Conservation (phyloP, 1,140 invertebrate genomes). For the Philopotamus ludificatus region DNA sequence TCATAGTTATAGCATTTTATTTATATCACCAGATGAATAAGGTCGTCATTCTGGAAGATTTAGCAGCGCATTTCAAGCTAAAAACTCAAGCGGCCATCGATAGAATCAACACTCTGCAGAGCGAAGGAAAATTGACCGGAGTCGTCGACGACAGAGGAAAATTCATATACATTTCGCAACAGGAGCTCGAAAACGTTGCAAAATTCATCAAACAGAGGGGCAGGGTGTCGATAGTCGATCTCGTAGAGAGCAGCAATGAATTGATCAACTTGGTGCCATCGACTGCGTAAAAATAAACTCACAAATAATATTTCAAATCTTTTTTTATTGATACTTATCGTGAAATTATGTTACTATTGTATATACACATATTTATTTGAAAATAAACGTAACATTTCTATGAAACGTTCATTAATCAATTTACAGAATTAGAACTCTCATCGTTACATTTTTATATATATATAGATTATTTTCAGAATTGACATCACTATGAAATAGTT, state of each 20-base stretch:
- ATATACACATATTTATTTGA: too few relatives aligned
- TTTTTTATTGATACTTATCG: too few relatives aligned
- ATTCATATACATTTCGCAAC: conserved; percentile 95
- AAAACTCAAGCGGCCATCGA: conserved; percentile 87
- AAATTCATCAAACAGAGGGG: conserved; percentile 96
- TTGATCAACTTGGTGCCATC: conserved; percentile 81
- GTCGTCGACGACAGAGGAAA: conserved; percentile 99
- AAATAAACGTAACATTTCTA: too few relatives aligned
- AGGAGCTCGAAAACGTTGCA: conserved; percentile 89
- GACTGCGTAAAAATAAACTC: conserved; percentile 45
- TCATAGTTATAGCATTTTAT: background rate
- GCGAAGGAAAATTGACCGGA: conserved; percentile 79
- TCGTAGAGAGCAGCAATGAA: conserved; percentile 92
- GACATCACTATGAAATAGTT: too few relatives aligned
- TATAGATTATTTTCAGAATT: too few relatives aligned
- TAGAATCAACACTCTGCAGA: conserved; percentile 82
- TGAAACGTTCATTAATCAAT: too few relatives aligned
- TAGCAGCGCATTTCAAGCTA: conserved; percentile 88
- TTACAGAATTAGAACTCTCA: too few relatives aligned
- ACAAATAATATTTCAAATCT: too few relatives aligned
- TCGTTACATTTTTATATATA: too few relatives aligned
- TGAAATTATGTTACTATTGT: too few relatives aligned
- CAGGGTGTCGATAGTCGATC: conserved; percentile 86
- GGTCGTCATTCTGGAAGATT: conserved; percentile 92
- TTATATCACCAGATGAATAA: conserved; percentile 65